Base-by-base conservation (phyloP, 2,113 vertebrate species). In the Zeus faber region DNA sequence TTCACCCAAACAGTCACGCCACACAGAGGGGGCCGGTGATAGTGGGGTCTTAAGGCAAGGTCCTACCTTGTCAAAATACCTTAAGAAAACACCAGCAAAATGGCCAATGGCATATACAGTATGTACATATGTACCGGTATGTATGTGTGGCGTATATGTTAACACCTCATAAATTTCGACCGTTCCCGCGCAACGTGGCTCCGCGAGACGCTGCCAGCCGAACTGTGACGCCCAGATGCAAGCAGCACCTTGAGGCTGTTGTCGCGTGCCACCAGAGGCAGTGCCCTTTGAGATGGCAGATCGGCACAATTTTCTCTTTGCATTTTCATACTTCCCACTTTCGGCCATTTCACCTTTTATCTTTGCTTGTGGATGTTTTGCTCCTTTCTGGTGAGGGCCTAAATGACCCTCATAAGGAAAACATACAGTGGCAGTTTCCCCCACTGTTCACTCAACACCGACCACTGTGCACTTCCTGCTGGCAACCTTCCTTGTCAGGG, bases 391-490 rank as follows among this genome's bases (percentile, higher is more conserved):
- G n/a, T n/a, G n/a, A n/a, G n/a, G n/a, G n/a, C n/a, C n/a, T n/a
- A n/a, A n/a, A n/a, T n/a, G n/a, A n/a, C n/a, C n/a, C n/a, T n/a
- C n/a, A n/a, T n/a, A n/a, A n/a, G n/a, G n/a, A n/a, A n/a, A n/a
- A n/a, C n/a, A n/a, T n/a, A n/a, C n/a, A n/a, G n/a, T n/a, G n/a
- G n/a, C n/a, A n/a, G n/a, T n/a, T n/a, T n/a, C n/a, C n/a, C n/a
- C n/a, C n/a, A n/a, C n/a, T n/a, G n/a, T n/a, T n/a, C n/a, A n/a
- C n/a, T 6, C 65, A 14, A 35, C 5, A 14, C 11, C 1, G 51
- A 58, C 58, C 61, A 29, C 51, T 9, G 20, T 35, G 6, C 37
- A 58, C 50, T 71, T 74, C 65, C 75, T 79, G 20, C 60, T 54
- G 29, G 52, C 63, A 62, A 74, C 58, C 62, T 40, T 33, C 20